Percentiles rank a stretch among this genome's conserved stretches.
These are phyloP conservation scores for Agrypnia vestita DNA, from an alignment of 1,140 invertebrate species.

Conservation along the genomic window DNA sequence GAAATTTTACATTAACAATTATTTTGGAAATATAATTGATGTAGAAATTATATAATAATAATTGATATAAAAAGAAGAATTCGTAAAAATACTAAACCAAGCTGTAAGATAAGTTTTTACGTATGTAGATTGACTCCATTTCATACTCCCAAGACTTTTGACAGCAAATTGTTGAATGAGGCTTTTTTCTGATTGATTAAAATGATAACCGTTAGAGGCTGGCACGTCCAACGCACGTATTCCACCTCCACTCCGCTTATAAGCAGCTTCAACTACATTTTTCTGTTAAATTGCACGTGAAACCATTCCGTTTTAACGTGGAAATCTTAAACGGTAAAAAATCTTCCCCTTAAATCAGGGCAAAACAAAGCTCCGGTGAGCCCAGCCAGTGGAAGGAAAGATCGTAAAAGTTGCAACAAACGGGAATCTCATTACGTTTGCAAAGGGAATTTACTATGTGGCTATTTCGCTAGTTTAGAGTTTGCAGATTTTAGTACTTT, in stretches of 20 bases:
- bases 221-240: slow-evolving; percentile 37
- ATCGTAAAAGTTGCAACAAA: slow-evolving; percentile 57
- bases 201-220: background rate
- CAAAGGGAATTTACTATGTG: slow-evolving; percentile 38
- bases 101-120: too few relatives aligned
- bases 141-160: too few relatives aligned
- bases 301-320: slow-evolving; percentile 57
- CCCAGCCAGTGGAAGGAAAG: slow-evolving; percentile 49
- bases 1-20: too few relatives aligned
- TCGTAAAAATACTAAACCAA: too few relatives aligned
- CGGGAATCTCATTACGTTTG: slow-evolving; percentile 56
- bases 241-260: slow-evolving; percentile 1
- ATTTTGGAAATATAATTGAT: too few relatives aligned
- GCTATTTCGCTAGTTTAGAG: slow-evolving; percentile 39
- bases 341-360: slow-evolving; percentile 42
- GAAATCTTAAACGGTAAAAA: slow-evolving; percentile 59
- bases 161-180: too few relatives aligned
- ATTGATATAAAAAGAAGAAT: too few relatives aligned
- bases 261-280: slow-evolving; percentile 51
- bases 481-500: slow-evolving; percentile 5
- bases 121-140: too few relatives aligned
- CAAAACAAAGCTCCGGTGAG: slow-evolving; percentile 54
- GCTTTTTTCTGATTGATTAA: too few relatives aligned
- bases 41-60: too few relatives aligned
- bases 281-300: slow-evolving; percentile 61